These are phyloP conservation scores for Octopus bimaculoides DNA, from an alignment of 1,140 invertebrate species.

Conservation along the genomic window DNA sequence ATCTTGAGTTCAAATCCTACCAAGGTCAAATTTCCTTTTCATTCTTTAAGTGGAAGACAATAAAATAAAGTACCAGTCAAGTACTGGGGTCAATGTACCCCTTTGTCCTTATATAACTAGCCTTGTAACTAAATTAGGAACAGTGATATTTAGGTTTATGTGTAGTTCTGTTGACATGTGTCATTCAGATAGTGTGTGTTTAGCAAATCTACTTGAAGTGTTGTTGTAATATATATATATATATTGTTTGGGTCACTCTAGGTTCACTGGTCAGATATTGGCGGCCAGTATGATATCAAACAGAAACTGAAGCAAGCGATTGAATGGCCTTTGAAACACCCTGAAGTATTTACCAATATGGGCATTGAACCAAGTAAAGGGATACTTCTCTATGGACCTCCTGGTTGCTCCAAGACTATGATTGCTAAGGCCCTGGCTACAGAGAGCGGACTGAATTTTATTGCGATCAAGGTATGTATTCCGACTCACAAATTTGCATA, in stretches of 20 bases:
- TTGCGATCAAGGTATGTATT: slow-evolving; percentile 58
- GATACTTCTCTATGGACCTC: slow-evolving; percentile 73
- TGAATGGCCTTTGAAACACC: slow-evolving; percentile 86
- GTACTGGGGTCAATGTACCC: too few relatives aligned
- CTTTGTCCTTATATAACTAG: too few relatives aligned
- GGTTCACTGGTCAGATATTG: slow-evolving; percentile 83
- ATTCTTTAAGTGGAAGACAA: too few relatives aligned
- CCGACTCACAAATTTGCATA: background rate
- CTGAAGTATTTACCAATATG: slow-evolving; percentile 63
- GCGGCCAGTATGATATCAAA: slow-evolving; percentile 85
- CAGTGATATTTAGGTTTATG: too few relatives aligned
- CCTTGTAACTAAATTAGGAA: too few relatives aligned
- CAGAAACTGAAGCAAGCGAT: slow-evolving; percentile 83
- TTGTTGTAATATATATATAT: too few relatives aligned
- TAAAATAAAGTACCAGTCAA: too few relatives aligned
- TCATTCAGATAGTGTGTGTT: too few relatives aligned
- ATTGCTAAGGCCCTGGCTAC: slow-evolving; percentile 68
- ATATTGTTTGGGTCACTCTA: slow-evolving; percentile 29
- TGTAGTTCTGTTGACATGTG: too few relatives aligned
- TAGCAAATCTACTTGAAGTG: too few relatives aligned
- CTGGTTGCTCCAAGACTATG: slow-evolving; percentile 75
- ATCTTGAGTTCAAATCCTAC: too few relatives aligned
- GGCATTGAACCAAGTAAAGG: slow-evolving; percentile 64
- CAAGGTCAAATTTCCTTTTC: too few relatives aligned
- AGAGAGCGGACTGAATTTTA: slow-evolving; percentile 61